Conservation (phyloP, 2,797 vertebrate genomes). For the Darevskia mixta region DNA sequence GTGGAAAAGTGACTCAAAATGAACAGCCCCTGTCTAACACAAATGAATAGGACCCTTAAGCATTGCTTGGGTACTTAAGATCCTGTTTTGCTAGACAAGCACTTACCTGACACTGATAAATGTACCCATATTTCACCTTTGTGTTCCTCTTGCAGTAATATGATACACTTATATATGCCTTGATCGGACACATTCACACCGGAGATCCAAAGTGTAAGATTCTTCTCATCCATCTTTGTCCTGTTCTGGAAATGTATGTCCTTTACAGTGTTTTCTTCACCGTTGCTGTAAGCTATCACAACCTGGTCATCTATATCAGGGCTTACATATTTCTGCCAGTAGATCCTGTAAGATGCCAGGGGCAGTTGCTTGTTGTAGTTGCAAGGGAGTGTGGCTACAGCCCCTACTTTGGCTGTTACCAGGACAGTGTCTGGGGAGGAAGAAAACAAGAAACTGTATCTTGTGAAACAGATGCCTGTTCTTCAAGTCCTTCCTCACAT, state of each 20-base stretch:
- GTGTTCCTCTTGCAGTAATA: fast-evolving
- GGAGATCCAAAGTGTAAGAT: conserved; percentile 69
- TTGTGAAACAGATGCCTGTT: background rate
- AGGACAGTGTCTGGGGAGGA: conserved; percentile 48
- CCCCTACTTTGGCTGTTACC: conserved; percentile 58
- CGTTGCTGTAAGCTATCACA: conserved; percentile 54
- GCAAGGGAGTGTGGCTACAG: conserved; percentile 67
- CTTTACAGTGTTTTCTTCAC: fast-evolving
- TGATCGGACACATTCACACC: conserved; percentile 61
- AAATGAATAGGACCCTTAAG: background rate
- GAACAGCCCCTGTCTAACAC: background rate
- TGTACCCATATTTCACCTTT: background rate
- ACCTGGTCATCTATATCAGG: fast-evolving
- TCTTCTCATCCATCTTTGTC: conserved; percentile 45
- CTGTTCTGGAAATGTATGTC: conserved; percentile 45
- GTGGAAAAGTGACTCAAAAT: background rate
- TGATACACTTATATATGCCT: conserved; percentile 69
- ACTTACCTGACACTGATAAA: conserved; percentile 76
- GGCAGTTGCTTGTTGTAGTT: conserved; percentile 32
- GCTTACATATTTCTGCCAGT: conserved; percentile 74
- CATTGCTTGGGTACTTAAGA: background rate
- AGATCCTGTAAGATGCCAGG: conserved; percentile 51
- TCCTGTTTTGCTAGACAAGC: conserved; percentile 8
- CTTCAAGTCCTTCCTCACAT: background rate
- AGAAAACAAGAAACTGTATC: conserved; percentile 20